Evolutionary conservation across 2,888 invertebrate species (phyloP).

Genomic region (Drosophila austrosaltans): DNA sequence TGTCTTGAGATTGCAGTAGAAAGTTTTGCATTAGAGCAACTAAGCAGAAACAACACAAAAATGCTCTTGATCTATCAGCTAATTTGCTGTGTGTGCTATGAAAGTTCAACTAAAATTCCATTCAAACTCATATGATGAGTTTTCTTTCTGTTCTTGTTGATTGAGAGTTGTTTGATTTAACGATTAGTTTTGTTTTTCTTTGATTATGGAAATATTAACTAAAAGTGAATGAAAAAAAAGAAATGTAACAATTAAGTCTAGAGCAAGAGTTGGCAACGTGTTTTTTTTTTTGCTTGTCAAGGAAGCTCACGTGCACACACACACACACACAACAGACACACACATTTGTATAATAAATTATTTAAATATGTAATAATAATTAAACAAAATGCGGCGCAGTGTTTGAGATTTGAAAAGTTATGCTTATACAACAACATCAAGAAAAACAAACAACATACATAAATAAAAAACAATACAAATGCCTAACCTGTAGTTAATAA

Average conservation of each 20-base stretch:
- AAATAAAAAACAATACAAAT: slow-evolving; percentile 5
- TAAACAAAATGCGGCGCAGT: slow-evolving; percentile 22
- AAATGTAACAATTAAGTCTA: slow-evolving; percentile 1
- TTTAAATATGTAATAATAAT: slow-evolving; percentile 60
- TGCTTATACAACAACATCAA: slow-evolving; percentile 26
- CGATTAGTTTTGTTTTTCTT: background rate
- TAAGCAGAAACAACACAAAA: background rate
- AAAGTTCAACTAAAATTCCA: background rate
- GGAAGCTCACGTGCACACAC: background rate
- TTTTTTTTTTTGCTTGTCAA: background rate
- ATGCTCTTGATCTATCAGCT: background rate
- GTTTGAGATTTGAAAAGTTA: slow-evolving; percentile 33
- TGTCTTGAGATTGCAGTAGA: background rate
- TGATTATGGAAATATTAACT: no score
- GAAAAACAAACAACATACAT: slow-evolving; percentile 11
- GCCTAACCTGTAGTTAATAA: slow-evolving; percentile 57
- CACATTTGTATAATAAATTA: slow-evolving; percentile 62
- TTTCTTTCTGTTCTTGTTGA: slow-evolving; percentile 5
- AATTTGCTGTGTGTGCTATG: background rate
- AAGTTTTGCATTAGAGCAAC: background rate
- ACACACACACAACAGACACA: slow-evolving; percentile 21
- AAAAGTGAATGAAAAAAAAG: background rate
- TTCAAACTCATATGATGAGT: slow-evolving; percentile 42
- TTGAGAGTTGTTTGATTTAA: slow-evolving; percentile 4
- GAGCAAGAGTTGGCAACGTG: background rate